These are phyloP conservation scores for Pterois miles DNA, from an alignment of 2,797 vertebrate species.

Conservation along the genomic window DNA sequence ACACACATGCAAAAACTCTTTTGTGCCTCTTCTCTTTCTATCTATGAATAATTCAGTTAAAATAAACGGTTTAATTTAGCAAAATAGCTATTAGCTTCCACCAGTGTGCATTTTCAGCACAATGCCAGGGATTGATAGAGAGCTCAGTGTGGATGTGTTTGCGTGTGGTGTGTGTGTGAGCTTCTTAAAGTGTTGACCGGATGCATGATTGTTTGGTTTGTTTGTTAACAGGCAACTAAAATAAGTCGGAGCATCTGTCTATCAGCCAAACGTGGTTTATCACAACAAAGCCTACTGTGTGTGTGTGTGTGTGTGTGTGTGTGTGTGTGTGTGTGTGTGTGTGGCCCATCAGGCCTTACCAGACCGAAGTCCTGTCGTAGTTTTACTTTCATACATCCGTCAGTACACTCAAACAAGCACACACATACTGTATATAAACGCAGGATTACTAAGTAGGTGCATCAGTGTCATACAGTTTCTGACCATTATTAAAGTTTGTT, in stretches of 20 bases:
- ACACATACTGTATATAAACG: background rate
- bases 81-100: conserved; percentile 38
- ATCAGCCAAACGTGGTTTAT: conserved; percentile 61
- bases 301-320: background rate
- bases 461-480: background rate
- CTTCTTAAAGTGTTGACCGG: background rate
- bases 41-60: conserved; percentile 33
- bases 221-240: conserved; percentile 33
- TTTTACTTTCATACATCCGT: conserved; percentile 13
- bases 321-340: conserved; percentile 9
- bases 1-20: background rate
- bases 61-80: conserved; percentile 25
- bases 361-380: background rate
- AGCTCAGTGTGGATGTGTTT: conserved; percentile 2
- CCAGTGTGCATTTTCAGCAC: conserved; percentile 2
- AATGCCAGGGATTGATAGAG: background rate
- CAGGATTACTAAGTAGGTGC: background rate
- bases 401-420: background rate
- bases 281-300: conserved; percentile 40
- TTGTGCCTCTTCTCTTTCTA: background rate
- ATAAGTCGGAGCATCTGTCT: conserved; percentile 45
- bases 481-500: background rate
- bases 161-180: background rate
- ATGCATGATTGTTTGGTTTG: conserved; percentile 19
- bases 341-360: conserved; percentile 24